Percentiles rank a stretch among this genome's conserved stretches.
phyloP scores from a whole-genome alignment of 92 coral and sea anemone species.

The Parazoanthus swiftii region DNA sequence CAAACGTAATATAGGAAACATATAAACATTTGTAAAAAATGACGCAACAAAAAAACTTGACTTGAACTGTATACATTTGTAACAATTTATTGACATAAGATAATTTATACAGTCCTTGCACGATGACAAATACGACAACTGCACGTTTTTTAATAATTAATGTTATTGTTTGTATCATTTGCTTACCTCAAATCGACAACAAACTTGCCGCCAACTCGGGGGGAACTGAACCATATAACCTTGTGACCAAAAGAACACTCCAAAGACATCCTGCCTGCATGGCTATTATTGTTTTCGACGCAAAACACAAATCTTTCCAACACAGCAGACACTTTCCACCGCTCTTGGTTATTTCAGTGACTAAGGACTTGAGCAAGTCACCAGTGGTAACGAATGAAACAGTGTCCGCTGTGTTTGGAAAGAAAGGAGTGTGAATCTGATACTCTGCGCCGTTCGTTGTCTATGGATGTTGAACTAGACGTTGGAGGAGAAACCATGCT shows the following conservation, averaged over 20 bases:
- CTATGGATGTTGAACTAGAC: background rate
- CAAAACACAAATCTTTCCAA: background rate
- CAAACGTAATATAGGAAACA: too few relatives aligned
- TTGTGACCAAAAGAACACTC: background rate
- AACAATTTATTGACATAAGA: too few relatives aligned
- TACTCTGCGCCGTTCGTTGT: background rate
- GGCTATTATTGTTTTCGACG: background rate
- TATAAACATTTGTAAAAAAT: too few relatives aligned
- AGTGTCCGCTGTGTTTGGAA: background rate
- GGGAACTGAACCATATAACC: background rate
- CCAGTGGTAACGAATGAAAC: background rate
- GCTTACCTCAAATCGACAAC: too few relatives aligned
- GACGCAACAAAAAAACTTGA: too few relatives aligned
- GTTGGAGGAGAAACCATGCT: background rate
- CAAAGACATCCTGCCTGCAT: too few relatives aligned
- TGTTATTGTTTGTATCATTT: too few relatives aligned
- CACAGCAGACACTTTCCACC: background rate
- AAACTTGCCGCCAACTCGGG: background rate
- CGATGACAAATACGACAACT: too few relatives aligned
- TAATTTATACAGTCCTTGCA: too few relatives aligned
- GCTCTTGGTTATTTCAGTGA: background rate
- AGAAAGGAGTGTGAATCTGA: background rate
- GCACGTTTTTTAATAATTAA: too few relatives aligned
- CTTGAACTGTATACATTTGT: too few relatives aligned
- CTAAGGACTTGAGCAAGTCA: background rate